Evolutionary conservation across 2,888 invertebrate species (phyloP).

Genomic region (Scaptomyza polygonia): DNA sequence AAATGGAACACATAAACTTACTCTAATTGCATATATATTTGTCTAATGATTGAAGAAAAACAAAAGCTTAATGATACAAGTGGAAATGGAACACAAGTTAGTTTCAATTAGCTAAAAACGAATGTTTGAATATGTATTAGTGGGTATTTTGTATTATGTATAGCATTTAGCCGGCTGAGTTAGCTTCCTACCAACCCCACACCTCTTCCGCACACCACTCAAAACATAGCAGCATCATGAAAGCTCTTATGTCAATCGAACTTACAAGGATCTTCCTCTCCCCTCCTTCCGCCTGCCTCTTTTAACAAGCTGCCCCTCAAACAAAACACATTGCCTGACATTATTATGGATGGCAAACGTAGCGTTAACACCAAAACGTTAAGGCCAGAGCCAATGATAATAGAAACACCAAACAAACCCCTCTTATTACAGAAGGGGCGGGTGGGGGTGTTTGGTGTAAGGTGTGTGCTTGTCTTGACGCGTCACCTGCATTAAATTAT

Average conservation of each 20-base stretch:
- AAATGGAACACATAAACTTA: constrained; percentile 4
- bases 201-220: background rate
- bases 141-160: background rate
- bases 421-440: background rate
- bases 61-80: background rate
- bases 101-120: background rate
- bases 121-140: background rate
- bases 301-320: constrained; percentile 52
- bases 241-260: constrained; percentile 23
- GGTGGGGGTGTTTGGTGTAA: background rate
- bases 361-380: constrained; percentile 49
- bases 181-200: too few species aligned
- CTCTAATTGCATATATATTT: too few species aligned
- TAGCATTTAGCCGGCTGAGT: background rate
- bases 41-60: too few species aligned
- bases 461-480: constrained; percentile 1
- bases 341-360: constrained; percentile 60
- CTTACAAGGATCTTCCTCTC: constrained; percentile 16
- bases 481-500: constrained; percentile 76
- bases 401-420: constrained; percentile 39
- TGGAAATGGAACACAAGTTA: constrained; percentile 1
- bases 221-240: background rate
- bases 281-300: background rate
- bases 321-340: constrained; percentile 50
- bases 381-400: constrained; percentile 50